Evolutionary conservation across 2,888 invertebrate genomes (phyloP), one percentile per base, ranked within the genome.

Genomic region (Rhamnusium bicolor): DNA sequence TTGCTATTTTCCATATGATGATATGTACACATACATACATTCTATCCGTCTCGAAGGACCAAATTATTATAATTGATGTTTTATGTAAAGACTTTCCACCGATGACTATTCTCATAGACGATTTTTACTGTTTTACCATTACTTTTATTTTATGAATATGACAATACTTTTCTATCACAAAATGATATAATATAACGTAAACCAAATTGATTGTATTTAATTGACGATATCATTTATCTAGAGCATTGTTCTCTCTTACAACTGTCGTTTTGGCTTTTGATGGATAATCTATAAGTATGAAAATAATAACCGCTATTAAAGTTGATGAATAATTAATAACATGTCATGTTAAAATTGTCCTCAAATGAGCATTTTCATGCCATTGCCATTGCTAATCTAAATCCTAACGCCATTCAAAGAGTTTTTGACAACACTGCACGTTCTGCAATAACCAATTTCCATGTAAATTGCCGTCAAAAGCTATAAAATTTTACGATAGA

Each of bases 361-460:
- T 16, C 14, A 56, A 56, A 56, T 29, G 56, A 56, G 3, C 56
- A 32, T 32, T 29, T 32, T 32, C 12, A 12, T 40, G 58, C 18
- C n/a, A n/a, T n/a, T 16, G 58, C 16, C 24, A 14, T n/a, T n/a
- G 32, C 32, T 58, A 32, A 58, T 16, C 32, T 16, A 32, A 32
- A 32, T 18, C 32, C 32, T 5, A 18, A 53, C 32, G 32, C 32
- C 12, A 32, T 58, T 32, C 32, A 58, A 58, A 10, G 58, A 58
- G 32, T 58, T 58, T 58, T 32, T 32, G 58, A 58, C 32, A 58
- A 32, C 29, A 19, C 7, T 24, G 29, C 32, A 29, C 12, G 27
- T 56, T 56, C 54, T 24, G 54, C 54, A 56, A 56, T 56, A 56
- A 56, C 27, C 54, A 14, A 27, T 27, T 56, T 16, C 27, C 27